Base-by-base conservation (phyloP, 2,113 vertebrate genomes). In the Phainopepla nitens region DNA sequence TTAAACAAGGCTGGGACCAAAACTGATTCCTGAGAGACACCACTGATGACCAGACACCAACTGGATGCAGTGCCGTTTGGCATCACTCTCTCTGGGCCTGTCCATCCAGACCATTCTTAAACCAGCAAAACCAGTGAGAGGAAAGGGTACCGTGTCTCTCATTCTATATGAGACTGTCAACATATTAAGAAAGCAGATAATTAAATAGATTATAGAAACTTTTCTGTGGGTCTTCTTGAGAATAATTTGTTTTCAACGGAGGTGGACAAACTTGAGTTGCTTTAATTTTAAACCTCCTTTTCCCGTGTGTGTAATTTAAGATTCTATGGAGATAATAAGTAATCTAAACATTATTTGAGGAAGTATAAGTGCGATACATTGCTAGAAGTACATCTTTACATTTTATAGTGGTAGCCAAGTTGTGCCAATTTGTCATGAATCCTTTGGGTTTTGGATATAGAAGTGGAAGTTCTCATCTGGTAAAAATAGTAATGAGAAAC, bases 401-500 rank as follows among this genome's bases (percentile, higher is more conserved):
- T 82, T 85, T 96, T 77, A 42, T 25, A 76, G 77, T 16, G n/a
- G 9, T 57, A 92, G 66, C 94, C 33, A 72, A 77, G 49, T 66
- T 84, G n/a, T 82, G 61, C 54, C 58, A 64, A 17, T 87, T 89
- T 91, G 64, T 70, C n/a, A 35, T 69, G 82, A 91, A 75, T 93
- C 29, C 21, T 65, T 85, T 60, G 29, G 31, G 69, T 92, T 70
- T 64, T 84, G 41, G 47, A 51, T 94, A 31, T 24, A 58, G 33
- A 79, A 54, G 13, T 45, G 19, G 39, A 20, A 86, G 47, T 96
- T 95, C 60, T 95, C 27, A 83, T 92, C 64, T 53, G 62, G 64
- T 89, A 82, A 89, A 95, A 94, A 73, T 20, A 79, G 27, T 51
- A 61, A 77, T 70, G 81, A 44, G 49, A 69, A 83, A 85, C 15